These are phyloP conservation scores for Pristionchus mayeri DNA, from an alignment of 2,888 invertebrate species.

Conservation along the genomic window DNA sequence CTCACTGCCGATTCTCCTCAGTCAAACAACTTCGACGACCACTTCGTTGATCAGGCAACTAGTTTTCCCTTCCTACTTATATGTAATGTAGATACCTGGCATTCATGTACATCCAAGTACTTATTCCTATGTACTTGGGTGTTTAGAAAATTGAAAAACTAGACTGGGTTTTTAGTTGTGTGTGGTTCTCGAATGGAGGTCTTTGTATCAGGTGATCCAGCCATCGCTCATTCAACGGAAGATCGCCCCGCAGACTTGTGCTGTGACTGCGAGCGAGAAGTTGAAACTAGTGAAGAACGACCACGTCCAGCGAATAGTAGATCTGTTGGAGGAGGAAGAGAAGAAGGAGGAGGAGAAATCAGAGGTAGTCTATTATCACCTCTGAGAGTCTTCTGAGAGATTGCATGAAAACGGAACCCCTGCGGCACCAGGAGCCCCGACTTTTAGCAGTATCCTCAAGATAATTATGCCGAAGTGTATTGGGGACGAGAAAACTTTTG, in stretches of 20 bases:
- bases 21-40: slow-evolving; percentile 58
- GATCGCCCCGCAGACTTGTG: slow-evolving; percentile 65
- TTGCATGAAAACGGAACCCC: too few species aligned
- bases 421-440: too few species aligned
- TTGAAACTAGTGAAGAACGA: slow-evolving; percentile 61
- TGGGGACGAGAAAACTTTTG: too few species aligned
- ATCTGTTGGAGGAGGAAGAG: neutral
- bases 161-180: neutral
- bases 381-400: too few species aligned
- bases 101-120: neutral
- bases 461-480: too few species aligned
- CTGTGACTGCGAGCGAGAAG: slow-evolving; percentile 61
- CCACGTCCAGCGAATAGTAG: slow-evolving; percentile 49
- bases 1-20: slow-evolving; percentile 14
- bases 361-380: too few species aligned
- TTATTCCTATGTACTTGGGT: too few species aligned
- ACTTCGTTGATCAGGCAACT: slow-evolving; percentile 54
- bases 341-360: neutral
- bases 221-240: slow-evolving; percentile 52
- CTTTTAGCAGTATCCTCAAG: too few species aligned
- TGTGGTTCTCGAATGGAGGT: neutral
- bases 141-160: too few species aligned
- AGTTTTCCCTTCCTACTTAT: too few species aligned
- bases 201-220: slow-evolving; percentile 39
- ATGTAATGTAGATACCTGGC: neutral